A percentile compares a stretch with the other conserved stretches of the same genome.
Evolutionary conservation across 2,113 vertebrate species (phyloP).

Genomic region (Zeus faber): DNA sequence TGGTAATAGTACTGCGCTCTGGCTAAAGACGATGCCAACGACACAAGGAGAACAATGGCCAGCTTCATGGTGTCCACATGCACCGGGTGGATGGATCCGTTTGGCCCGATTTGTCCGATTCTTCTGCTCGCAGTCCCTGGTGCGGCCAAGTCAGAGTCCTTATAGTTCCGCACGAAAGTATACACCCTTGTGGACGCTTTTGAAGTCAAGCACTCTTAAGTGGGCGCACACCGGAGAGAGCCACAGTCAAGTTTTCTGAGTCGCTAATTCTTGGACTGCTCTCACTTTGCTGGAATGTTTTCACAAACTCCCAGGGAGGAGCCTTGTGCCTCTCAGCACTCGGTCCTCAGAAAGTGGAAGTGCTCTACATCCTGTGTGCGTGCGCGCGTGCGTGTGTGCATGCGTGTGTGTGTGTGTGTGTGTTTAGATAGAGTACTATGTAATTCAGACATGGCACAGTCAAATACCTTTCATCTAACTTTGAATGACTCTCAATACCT

Average conservation of each 20-base stretch:
- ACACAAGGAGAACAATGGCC: constrained; percentile 57
- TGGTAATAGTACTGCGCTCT: constrained; percentile 76
- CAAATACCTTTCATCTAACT: background rate
- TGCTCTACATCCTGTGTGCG: constrained; percentile 16
- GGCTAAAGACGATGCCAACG: constrained; percentile 48
- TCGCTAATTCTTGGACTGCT: constrained; percentile 56
- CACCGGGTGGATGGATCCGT: constrained; percentile 15
- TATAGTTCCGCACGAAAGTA: background rate
- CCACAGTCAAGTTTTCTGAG: constrained; percentile 35
- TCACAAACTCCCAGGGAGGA: constrained; percentile 76
- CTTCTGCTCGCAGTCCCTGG: constrained; percentile 9
- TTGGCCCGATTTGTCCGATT: constrained; percentile 16
- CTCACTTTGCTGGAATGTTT: constrained; percentile 78
- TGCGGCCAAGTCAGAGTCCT: background rate
- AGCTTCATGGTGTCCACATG: constrained; percentile 65
- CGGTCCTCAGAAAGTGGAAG: constrained; percentile 31
- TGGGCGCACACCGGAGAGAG: constrained; percentile 16
- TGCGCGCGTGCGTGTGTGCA: constrained; percentile 6
- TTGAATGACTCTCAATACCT: background rate
- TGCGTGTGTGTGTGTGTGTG: constrained; percentile 9
- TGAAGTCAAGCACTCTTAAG: constrained; percentile 9
- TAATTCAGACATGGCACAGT: background rate
- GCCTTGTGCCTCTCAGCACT: constrained; percentile 53
- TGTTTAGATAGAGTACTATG: background rate
- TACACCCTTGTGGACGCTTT: no score